Base-by-base conservation (phyloP, 2,797 vertebrate species). In the Neoniphon sammara region DNA sequence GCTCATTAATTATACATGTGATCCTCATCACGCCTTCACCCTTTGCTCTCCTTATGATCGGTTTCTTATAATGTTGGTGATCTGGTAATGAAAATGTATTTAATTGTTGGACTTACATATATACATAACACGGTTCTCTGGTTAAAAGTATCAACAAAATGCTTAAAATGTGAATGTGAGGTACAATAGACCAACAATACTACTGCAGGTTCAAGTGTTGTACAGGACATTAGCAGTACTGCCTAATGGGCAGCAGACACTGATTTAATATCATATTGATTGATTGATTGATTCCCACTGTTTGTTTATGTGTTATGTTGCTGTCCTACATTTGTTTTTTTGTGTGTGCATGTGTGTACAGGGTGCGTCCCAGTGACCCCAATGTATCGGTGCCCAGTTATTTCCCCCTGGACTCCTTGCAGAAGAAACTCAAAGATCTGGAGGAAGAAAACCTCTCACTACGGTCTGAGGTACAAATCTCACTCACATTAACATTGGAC, bases 381-480 rank as follows among this genome's bases (percentile, higher is more conserved):
- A 94, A 90, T 1, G 93, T 94, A 74, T 96, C 95, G 0, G 91
- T 96, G 66, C 97, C 97, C 86, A 95, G 90, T 72, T 95, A 94
- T 89, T 97, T 98, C 81, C 97, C 97, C 46, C 81, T 99, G 93
- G 98, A 99, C 85, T 97, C 96, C 1, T 93, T 99, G 75, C 97
- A 99, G 73, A 99, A 96, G 94, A 99, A 99, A 87, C 95, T 99
- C 55, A 97, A 99, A 92, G 97, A 99, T 80, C 94, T 99, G 15
- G 97, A 99, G 84, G 97, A 97, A 72, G 98, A 99, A 87, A 99
- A 99, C 8, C 95, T 97, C 42, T 96, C 96, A 1, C 93, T 99
- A 66, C 95, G 98, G 70, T 96, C 95, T 8, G 96, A 97, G 96
- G 98, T 98, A 72, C 5, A 14, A 9, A 36, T 18, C 57, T 47